Evolutionary conservation across 2,888 invertebrate species (phyloP), one percentile per base, ranked within the genome.

Genomic region (Morpho deidamia): DNA sequence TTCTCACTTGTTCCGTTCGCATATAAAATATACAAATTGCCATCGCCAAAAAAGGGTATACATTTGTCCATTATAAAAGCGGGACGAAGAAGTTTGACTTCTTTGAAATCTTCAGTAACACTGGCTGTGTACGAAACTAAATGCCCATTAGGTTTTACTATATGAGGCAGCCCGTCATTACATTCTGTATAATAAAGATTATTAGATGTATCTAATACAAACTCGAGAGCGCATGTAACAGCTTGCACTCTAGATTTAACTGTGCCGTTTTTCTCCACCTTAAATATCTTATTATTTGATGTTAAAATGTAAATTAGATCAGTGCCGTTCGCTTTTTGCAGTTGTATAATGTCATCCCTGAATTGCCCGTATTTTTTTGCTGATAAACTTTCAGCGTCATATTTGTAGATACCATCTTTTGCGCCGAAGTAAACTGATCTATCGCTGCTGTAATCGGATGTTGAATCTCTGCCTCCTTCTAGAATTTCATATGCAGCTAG

Each of bases 191-290:
- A 84, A 53, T 84, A 85, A 2, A 83, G 67, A 59, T 83, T 84
- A 60, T 84, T 78, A 0, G 71, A 71, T 0, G 81, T 82, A 50
- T 84, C 84, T 14, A 85, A 60, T n/a, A 85, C 84, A 56, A 85
- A 85, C 64, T 84, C 71, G 7, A 59, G 37, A 0, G 83, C 84
- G 47, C 83, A 84, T 1, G 57, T 42, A 0, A 83, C 62, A 0
- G 59, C 60, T 23, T 64, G 50, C 0, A 84, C 51, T 51, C 64
- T 76, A 0, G 70, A 76, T 56, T 67, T 78, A 0, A 72, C 48
- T 0, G 76, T 80, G 0, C 77, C 84, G 35, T 76, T 71, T 0
- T 69, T 73, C 60, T 79, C 76, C 5, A 84, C 56, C 61, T 72
- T 74, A 34, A 62, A 81, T 0, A 85, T n/a, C 53, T 69, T 76